A percentile compares a stretch with the other conserved stretches of the same genome.
Evolutionary conservation across 2,797 vertebrate species (phyloP).

Genomic region (Tauraco hartlaubi): DNA sequence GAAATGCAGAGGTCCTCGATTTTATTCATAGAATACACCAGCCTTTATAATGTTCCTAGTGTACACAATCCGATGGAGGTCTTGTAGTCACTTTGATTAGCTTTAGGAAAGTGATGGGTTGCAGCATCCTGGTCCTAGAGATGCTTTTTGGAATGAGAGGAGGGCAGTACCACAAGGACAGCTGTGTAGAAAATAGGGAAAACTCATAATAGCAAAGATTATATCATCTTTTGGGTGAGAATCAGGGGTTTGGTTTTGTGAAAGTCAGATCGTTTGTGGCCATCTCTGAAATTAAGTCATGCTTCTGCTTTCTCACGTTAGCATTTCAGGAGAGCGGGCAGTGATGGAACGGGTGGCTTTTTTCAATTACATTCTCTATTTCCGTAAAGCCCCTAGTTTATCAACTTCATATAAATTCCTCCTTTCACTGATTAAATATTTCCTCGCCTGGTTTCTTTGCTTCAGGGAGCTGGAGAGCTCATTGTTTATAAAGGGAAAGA

Average conservation of each 20-base stretch:
- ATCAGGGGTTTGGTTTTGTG: neutral
- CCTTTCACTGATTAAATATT: constrained; percentile 39
- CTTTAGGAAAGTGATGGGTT: neutral
- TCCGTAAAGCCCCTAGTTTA: neutral
- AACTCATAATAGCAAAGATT: neutral
- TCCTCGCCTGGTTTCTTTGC: neutral
- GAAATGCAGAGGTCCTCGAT: neutral
- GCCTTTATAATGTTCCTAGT: neutral
- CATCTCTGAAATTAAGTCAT: neutral
- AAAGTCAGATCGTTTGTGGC: neutral
- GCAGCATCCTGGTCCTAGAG: neutral
- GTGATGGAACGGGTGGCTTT: neutral
- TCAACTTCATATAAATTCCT: constrained; percentile 8
- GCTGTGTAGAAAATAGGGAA: neutral
- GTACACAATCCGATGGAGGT: neutral
- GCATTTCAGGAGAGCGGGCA: neutral
- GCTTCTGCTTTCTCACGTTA: neutral
- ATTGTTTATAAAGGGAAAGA: constrained; percentile 15
- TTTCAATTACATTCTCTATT: neutral
- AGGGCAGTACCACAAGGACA: neutral
- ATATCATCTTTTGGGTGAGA: neutral
- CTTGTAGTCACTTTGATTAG: neutral
- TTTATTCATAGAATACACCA: neutral
- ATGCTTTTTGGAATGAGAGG: neutral
- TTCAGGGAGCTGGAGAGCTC: constrained; percentile 40